Evolutionary conservation across 2,888 invertebrate genomes (phyloP).

Genomic region (Pherbina coryleti): DNA sequence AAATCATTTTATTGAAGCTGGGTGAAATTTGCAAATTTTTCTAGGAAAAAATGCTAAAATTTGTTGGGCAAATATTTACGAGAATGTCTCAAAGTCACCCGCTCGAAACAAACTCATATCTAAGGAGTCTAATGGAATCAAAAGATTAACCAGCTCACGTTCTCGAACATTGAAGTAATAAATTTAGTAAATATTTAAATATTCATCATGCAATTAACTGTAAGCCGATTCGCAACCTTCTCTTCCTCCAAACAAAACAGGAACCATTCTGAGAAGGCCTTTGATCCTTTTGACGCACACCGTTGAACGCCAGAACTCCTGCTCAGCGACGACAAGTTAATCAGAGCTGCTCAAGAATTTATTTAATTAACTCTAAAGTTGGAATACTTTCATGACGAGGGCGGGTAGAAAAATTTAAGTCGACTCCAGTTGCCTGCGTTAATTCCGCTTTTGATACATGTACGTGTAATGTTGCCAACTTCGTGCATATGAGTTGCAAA

Average conservation of each 20-base stretch:
- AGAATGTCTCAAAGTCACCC: neutral
- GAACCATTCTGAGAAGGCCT: neutral
- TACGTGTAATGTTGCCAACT: neutral
- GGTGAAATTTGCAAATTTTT: neutral
- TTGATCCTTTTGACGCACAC: conserved; percentile 12
- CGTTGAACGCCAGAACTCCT: conserved; percentile 16
- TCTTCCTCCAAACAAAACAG: too few species aligned
- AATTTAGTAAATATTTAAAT: conserved; percentile 65
- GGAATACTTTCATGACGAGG: neutral
- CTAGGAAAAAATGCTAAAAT: neutral
- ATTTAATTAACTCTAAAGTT: conserved; percentile 28
- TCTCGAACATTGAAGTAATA: conserved; percentile 54
- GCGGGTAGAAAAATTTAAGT: conserved; percentile 54
- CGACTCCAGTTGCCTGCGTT: neutral
- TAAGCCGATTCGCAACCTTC: conserved; percentile 51
- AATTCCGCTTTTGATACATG: neutral
- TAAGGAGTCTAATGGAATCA: neutral
- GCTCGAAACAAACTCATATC: neutral
- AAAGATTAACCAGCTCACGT: conserved; percentile 6
- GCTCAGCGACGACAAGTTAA: conserved; percentile 10
- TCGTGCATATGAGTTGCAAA: conserved; percentile 36
- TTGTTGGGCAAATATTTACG: neutral
- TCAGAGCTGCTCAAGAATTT: conserved; percentile 33
- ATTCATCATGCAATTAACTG: conserved; percentile 66
- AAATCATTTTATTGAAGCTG: conserved; percentile 50